Evolutionary conservation across 2,113 vertebrate genomes (phyloP).

Genomic region (Podarcis muralis): DNA sequence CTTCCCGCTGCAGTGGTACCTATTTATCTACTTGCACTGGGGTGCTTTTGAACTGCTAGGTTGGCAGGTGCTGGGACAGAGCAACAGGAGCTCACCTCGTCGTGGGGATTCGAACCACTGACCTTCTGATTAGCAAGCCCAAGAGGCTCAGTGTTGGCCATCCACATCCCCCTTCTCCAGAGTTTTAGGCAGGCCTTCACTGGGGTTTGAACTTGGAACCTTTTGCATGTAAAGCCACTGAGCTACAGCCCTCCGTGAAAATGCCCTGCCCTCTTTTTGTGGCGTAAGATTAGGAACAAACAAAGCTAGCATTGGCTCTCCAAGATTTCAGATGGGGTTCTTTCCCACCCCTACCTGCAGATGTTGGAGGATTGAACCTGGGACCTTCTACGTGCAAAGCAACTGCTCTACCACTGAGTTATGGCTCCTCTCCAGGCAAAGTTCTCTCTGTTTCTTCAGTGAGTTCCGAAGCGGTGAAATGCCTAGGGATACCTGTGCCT

Average conservation of each 20-base stretch:
- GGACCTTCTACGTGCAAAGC: background rate
- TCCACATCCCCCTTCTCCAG: background rate
- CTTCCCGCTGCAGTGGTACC: too few species aligned
- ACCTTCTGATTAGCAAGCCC: too few species aligned
- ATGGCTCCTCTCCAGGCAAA: background rate
- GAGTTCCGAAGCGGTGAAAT: background rate
- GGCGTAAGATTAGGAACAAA: too few species aligned
- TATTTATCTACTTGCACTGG: too few species aligned
- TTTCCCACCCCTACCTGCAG: background rate
- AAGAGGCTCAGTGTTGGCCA: too few species aligned
- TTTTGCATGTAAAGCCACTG: background rate
- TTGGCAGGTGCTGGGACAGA: too few species aligned
- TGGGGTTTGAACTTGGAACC: background rate
- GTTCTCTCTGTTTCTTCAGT: background rate
- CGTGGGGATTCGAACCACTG: too few species aligned
- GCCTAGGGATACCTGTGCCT: background rate
- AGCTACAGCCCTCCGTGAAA: background rate
- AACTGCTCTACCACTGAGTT: background rate
- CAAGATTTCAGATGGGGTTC: background rate
- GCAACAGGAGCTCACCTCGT: too few species aligned
- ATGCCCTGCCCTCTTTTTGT: rapidly evolving
- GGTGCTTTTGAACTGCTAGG: too few species aligned
- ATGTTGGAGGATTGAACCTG: background rate
- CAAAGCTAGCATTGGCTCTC: too few species aligned
- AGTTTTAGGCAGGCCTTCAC: background rate